Percentiles rank a stretch among this genome's conserved stretches.
Evolutionary conservation across 2,888 invertebrate species (phyloP).

Genomic region (Boloria euphrosyne): DNA sequence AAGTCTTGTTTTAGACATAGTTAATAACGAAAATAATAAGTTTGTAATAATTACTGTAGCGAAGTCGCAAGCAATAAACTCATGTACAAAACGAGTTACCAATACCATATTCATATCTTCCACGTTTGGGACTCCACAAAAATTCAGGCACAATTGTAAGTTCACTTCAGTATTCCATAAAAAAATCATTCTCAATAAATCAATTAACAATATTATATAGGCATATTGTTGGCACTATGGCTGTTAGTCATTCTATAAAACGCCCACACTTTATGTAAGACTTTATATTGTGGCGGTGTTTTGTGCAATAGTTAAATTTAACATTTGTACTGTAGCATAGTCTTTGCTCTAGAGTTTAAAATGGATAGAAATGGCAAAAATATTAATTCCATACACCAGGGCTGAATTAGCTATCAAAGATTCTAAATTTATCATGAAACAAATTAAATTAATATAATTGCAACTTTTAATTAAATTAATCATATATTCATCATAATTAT

Average conservation of each 20-base stretch:
- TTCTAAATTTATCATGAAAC: no score
- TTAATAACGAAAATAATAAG: background rate
- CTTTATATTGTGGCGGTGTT: constrained; percentile 13
- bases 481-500: background rate
- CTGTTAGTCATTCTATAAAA: constrained; percentile 1
- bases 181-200: background rate
- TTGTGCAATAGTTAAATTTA: constrained; percentile 20
- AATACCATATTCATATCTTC: no score
- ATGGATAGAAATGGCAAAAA: background rate
- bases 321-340: constrained; percentile 2
- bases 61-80: no score
- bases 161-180: no score
- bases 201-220: background rate
- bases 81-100: no score
- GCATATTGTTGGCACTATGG: constrained; percentile 20
- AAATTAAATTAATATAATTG: no score
- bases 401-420: background rate
- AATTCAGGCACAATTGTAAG: no score
- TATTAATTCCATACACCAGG: background rate
- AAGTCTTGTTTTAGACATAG: background rate
- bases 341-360: background rate
- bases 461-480: background rate
- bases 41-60: background rate
- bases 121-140: no score
- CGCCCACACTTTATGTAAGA: background rate